Evolutionary conservation across 2,797 vertebrate species (phyloP).

Genomic region (Poeciliopsis presidionis): DNA sequence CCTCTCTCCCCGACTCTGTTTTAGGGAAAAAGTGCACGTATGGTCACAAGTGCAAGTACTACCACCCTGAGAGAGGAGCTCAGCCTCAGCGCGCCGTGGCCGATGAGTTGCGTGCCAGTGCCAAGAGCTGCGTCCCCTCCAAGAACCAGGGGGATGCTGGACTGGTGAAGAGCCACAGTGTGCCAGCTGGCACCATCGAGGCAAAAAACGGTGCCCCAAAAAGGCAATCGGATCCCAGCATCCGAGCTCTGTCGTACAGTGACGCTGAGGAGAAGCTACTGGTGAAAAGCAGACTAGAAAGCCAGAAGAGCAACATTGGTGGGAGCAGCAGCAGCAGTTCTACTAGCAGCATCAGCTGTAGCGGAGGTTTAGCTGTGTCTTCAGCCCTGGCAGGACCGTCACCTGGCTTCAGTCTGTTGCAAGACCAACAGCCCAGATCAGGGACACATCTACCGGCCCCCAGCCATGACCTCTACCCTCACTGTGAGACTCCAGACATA

Average conservation of each 20-base stretch:
- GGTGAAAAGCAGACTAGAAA: conserved; percentile 88
- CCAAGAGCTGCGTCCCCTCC: conserved; percentile 85
- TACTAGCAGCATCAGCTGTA: conserved; percentile 15
- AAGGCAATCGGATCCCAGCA: conserved; percentile 92
- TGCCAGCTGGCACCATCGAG: conserved; percentile 87
- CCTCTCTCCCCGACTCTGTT: conserved; percentile 1
- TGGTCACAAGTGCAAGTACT: conserved; percentile 98
- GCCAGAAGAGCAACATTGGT: conserved; percentile 70
- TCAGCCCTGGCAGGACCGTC: conserved; percentile 83
- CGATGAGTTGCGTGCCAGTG: conserved; percentile 95
- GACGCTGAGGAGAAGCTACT: conserved; percentile 94
- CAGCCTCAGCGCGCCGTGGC: conserved; percentile 96
- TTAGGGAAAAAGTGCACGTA: conserved; percentile 98
- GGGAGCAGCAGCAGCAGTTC: conserved; percentile 36
- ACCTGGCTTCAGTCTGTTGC: conserved; percentile 80
- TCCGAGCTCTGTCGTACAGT: conserved; percentile 90
- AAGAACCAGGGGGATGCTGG: conserved; percentile 87
- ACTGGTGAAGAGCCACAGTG: conserved; percentile 96
- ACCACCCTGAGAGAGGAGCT: conserved; percentile 93
- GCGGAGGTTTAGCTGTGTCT: conserved; percentile 41
- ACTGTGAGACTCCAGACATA: conserved; percentile 91
- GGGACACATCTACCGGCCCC: conserved; percentile 80
- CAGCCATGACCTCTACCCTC: conserved; percentile 88
- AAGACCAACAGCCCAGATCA: conserved; percentile 81
- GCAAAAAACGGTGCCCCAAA: conserved; percentile 87